Base-by-base conservation (phyloP, 2,888 invertebrate genomes). In the Capitulum mitella region DNA sequence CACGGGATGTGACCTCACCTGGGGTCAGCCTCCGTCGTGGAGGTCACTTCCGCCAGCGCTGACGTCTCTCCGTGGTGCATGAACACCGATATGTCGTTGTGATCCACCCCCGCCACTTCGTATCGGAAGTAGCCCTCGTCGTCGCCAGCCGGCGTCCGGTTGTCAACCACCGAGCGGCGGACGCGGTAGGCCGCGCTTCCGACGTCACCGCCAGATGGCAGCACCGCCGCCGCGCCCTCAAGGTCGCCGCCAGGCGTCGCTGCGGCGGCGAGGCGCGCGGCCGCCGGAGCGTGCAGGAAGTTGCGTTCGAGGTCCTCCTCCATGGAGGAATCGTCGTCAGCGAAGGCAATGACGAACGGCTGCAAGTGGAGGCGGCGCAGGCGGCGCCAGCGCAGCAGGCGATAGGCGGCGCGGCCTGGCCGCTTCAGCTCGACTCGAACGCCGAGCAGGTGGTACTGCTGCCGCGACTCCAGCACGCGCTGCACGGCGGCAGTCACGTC, bases 301-400 rank as follows among this genome's bases (percentile, higher is more conserved):
- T 46, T 80, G 79, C 46, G 81, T 76, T 48, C 80, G 78, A 32
- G 77, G 78, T 77, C 80, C 80, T 37, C 81, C 79, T 78, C 82
- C 80, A 76, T 79, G 79, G 77, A 79, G 70, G 37, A 79, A 79
- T 58, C 80, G 75, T 51, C 78, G 78, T 29, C 43, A 77, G 78
- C 77, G 79, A 78, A 54, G 74, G 74, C 76, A 76, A 79, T 80
- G 46, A 75, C 76, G 77, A 80, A 34, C 29, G 77, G 79, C 26
- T 77, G 77, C 32, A 81, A 79, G 16, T 77, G 79, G 34, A 81
- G 78, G 34, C 79, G 78, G 76, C 34, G 32, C 34, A 34, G 5
- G 1, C 64, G 32, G 1, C 32, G 64, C 34, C 32, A 34, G 16
- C 64, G 64, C 0, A 64, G 34, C 19, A 5, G 34, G 1, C 64